phyloP scores from a whole-genome alignment of 2,888 invertebrate genomes.

The Nomada goodeniana region DNA sequence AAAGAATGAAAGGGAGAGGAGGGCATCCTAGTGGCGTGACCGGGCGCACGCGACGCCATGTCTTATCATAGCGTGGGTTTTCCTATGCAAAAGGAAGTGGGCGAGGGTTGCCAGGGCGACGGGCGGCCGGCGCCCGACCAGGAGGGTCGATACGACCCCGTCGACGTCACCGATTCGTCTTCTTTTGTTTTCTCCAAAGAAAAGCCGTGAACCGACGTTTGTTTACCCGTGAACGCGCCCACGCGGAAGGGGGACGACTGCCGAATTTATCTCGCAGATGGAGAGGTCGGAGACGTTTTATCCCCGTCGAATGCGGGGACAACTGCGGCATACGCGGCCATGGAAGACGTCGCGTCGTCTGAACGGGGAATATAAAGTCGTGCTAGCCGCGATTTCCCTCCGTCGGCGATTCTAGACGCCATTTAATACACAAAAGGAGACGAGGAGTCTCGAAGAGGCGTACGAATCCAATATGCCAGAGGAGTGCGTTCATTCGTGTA shows the following conservation, averaged over 20 bases:
- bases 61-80: constrained; percentile 40
- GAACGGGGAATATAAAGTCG: background rate
- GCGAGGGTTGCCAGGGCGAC: constrained; percentile 81
- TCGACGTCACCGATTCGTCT: constrained; percentile 68
- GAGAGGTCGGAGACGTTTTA: background rate
- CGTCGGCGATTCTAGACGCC: background rate
- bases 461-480: background rate
- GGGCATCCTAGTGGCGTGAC: constrained; percentile 24
- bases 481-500: background rate
- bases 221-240: constrained; percentile 23
- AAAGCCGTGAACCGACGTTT: constrained; percentile 11
- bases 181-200: constrained; percentile 19
- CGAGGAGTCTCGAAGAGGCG: background rate
- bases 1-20: background rate
- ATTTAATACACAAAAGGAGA: background rate
- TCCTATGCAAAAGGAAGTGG: constrained; percentile 70
- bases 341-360: background rate
- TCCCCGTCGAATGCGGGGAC: background rate
- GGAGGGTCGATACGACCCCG: constrained; percentile 79
- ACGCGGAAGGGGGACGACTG: background rate
- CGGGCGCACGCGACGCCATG: constrained; percentile 24
- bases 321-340: background rate
- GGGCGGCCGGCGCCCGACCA: constrained; percentile 70
- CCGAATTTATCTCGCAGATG: constrained; percentile 18
- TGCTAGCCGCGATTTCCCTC: background rate